Conservation (phyloP, 2,888 invertebrate species). For the Spisula subtruncata region DNA sequence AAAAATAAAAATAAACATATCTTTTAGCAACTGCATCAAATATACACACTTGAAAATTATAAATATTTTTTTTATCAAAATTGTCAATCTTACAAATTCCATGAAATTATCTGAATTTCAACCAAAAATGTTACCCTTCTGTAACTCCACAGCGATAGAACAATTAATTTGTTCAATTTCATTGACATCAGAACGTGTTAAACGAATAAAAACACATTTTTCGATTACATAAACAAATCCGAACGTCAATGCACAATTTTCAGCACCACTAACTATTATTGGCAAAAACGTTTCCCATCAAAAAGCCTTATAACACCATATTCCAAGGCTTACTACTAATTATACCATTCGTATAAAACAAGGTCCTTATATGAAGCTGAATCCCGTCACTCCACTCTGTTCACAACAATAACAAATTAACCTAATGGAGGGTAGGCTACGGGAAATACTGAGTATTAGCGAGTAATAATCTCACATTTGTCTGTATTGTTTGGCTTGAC, state of each 20-base stretch:
- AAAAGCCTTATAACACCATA: constrained; percentile 8
- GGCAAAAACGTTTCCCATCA: constrained; percentile 10
- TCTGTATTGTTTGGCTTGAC: constrained; percentile 64
- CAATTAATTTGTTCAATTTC: neutral
- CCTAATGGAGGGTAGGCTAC: constrained; percentile 66
- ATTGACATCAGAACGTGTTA: neutral
- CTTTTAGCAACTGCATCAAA: no score
- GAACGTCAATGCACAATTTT: neutral
- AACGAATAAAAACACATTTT: neutral
- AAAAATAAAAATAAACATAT: no score
- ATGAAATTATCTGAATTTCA: neutral
- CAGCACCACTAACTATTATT: neutral
- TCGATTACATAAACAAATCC: neutral
- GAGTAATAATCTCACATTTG: constrained; percentile 64
- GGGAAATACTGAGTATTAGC: constrained; percentile 62
- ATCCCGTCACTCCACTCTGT: constrained; percentile 46
- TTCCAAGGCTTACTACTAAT: constrained; percentile 57
- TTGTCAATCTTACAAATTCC: no score
- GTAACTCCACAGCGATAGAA: neutral
- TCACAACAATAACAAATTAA: constrained; percentile 70
- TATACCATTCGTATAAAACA: constrained; percentile 69
- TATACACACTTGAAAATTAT: no score
- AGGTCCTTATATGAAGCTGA: constrained; percentile 49
- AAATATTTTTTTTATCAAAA: no score
- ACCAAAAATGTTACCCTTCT: neutral